Percentiles rank a stretch among this genome's conserved stretches.
These are phyloP conservation scores for Morpho achilles DNA, from an alignment of 2,888 invertebrate species.

Conservation along the genomic window DNA sequence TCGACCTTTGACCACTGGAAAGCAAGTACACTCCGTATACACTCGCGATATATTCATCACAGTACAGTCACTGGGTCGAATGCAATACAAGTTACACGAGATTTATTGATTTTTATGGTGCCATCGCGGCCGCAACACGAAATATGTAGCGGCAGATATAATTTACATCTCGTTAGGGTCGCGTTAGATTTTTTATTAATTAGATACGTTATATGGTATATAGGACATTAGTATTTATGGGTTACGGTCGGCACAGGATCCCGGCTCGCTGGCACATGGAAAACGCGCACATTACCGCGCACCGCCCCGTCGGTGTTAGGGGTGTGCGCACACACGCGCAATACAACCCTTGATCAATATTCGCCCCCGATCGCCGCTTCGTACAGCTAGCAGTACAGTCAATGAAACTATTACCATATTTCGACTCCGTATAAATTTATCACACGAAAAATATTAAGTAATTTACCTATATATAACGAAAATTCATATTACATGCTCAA, in stretches of 20 bases:
- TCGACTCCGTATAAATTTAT: slow-evolving; percentile 16
- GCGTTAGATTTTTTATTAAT: slow-evolving; percentile 25
- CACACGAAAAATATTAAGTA: background rate
- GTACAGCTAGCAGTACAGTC: slow-evolving; percentile 54
- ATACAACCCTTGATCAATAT: slow-evolving; percentile 67
- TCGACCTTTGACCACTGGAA: slow-evolving; percentile 60
- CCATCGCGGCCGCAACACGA: slow-evolving; percentile 38
- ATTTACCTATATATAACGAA: no score
- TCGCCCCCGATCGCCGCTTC: slow-evolving; percentile 52
- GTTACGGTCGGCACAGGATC: slow-evolving; percentile 38
- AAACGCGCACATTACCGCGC: slow-evolving; percentile 42
- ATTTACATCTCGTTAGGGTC: slow-evolving; percentile 34
- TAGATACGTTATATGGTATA: slow-evolving; percentile 29
- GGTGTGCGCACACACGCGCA: slow-evolving; percentile 50
- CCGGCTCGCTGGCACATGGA: slow-evolving; percentile 46
- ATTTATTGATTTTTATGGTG: slow-evolving; percentile 66
- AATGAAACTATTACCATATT: slow-evolving; percentile 41
- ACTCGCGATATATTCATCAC: slow-evolving; percentile 42
- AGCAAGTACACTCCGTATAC: slow-evolving; percentile 61
- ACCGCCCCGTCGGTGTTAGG: slow-evolving; percentile 33
- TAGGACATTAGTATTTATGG: slow-evolving; percentile 44
- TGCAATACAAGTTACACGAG: slow-evolving; percentile 51
- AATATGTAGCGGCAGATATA: slow-evolving; percentile 31
- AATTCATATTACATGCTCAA: no score
- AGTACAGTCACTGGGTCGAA: slow-evolving; percentile 37